These are phyloP conservation scores for Pheosia tremula DNA, from an alignment of 2,888 invertebrate species.

Conservation along the genomic window DNA sequence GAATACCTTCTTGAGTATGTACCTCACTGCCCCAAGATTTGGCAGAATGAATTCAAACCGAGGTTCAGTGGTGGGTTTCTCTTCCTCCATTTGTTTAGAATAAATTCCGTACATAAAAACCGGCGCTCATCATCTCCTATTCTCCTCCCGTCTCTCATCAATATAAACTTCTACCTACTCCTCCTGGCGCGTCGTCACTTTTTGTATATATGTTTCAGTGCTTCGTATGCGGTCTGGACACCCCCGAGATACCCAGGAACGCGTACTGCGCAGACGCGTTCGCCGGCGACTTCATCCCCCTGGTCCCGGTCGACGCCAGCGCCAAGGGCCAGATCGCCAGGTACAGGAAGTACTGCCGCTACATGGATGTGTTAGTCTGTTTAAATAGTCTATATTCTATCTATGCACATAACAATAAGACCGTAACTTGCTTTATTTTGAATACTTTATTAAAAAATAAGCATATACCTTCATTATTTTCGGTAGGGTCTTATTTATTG, in stretches of 20 bases:
- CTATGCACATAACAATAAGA: no score
- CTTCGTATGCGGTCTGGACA: conserved; percentile 63
- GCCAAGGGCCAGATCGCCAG: conserved; percentile 49
- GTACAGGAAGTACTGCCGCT: conserved; percentile 65
- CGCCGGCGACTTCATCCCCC: conserved; percentile 60
- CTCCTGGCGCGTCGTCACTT: neutral
- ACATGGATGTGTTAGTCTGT: conserved; percentile 56
- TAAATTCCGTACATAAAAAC: no score
- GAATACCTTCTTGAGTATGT: no score
- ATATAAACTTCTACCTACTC: neutral
- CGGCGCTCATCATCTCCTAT: no score
- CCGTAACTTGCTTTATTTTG: no score
- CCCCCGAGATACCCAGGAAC: conserved; percentile 45
- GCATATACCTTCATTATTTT: neutral
- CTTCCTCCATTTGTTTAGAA: no score
- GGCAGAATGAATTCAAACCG: no score
- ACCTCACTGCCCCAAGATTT: no score
- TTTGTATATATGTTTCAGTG: conserved; percentile 45
- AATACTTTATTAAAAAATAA: neutral
- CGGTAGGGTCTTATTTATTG: neutral
- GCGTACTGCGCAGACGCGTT: conserved; percentile 66
- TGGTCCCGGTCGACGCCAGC: conserved; percentile 54
- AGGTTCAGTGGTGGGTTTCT: no score
- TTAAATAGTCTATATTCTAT: neutral
- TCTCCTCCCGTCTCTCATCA: no score